phyloP scores from a whole-genome alignment of 1,140 invertebrate genomes.

The Drosophila pruinosa region DNA sequence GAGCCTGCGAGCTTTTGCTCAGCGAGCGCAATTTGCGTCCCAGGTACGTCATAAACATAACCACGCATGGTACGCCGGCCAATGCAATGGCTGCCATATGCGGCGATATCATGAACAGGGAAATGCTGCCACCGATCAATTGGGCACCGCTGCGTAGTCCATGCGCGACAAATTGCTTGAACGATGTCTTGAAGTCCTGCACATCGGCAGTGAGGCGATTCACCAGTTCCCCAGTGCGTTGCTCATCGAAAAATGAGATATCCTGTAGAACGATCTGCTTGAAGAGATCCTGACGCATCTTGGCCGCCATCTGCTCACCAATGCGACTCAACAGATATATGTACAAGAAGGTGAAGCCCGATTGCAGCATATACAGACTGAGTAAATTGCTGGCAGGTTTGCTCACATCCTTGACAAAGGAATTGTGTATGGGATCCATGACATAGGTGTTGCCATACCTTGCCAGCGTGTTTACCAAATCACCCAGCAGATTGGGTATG shows the following conservation, averaged over 20 bases:
- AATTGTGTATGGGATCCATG: slow-evolving; percentile 63
- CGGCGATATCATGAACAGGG: slow-evolving; percentile 88
- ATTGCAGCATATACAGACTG: slow-evolving; percentile 89
- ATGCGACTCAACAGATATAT: slow-evolving; percentile 93
- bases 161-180: slow-evolving; percentile 95
- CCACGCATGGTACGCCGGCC: slow-evolving; percentile 93
- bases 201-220: slow-evolving; percentile 96
- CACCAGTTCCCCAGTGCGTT: slow-evolving; percentile 95
- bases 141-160: slow-evolving; percentile 93
- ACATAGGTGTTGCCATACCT: slow-evolving; percentile 83
- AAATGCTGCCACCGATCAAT: slow-evolving; percentile 84
- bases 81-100: slow-evolving; percentile 92
- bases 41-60: slow-evolving; percentile 84
- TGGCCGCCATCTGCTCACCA: slow-evolving; percentile 92
- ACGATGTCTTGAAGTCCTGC: slow-evolving; percentile 98
- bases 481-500: slow-evolving; percentile 90
- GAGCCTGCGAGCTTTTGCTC: slow-evolving; percentile 74
- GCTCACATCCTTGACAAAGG: slow-evolving; percentile 86
- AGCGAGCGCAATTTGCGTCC: slow-evolving; percentile 66
- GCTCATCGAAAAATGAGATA: slow-evolving; percentile 94
- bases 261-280: slow-evolving; percentile 93
- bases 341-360: slow-evolving; percentile 93
- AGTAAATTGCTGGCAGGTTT: slow-evolving; percentile 87
- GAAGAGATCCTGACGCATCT: slow-evolving; percentile 92
- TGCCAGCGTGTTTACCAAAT: slow-evolving; percentile 90